A percentile compares a stretch with the other conserved stretches of the same genome.
These are phyloP conservation scores for Chaetops frenatus DNA, from an alignment of 2,113 vertebrate species.

Conservation along the genomic window DNA sequence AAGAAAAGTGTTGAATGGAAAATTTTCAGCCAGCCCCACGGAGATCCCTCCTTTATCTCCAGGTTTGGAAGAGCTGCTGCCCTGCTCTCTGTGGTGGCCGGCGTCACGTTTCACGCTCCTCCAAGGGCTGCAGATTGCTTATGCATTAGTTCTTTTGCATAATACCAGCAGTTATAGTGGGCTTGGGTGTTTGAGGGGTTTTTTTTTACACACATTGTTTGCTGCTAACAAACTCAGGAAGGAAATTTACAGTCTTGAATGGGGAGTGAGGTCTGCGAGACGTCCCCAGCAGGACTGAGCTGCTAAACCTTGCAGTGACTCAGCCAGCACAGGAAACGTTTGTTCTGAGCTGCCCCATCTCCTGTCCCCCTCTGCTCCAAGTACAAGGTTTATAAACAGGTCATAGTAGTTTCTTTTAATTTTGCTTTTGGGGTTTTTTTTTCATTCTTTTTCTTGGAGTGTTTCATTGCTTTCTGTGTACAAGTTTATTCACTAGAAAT, in stretches of 20 bases:
- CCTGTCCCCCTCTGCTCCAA: not conserved
- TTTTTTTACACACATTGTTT: conserved; percentile 7
- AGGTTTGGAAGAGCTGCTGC: not conserved
- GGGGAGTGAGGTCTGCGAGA: not conserved
- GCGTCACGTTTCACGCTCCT: not conserved
- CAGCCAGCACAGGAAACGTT: not conserved
- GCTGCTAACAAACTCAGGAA: conserved; percentile 58
- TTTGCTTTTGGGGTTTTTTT: not conserved
- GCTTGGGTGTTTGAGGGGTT: not conserved
- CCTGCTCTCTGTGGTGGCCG: not conserved
- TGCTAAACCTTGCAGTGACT: conserved; percentile 1
- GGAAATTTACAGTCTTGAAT: conserved; percentile 58
- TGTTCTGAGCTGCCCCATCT: conserved; percentile 42
- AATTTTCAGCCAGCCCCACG: not conserved
- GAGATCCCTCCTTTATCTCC: not conserved
- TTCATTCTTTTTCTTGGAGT: not conserved
- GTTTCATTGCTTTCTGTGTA: conserved; percentile 1
- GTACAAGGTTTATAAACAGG: not conserved
- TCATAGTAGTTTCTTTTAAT: not conserved
- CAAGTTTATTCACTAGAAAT: not conserved
- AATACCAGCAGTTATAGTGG: not conserved
- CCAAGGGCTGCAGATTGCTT: not conserved
- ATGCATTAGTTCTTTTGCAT: conserved; percentile 3
- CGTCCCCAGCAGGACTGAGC: not conserved
- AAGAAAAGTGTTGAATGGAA: not conserved